Evolutionary conservation across 2,888 invertebrate species (phyloP).

Genomic region (Petrophora chlorosata): DNA sequence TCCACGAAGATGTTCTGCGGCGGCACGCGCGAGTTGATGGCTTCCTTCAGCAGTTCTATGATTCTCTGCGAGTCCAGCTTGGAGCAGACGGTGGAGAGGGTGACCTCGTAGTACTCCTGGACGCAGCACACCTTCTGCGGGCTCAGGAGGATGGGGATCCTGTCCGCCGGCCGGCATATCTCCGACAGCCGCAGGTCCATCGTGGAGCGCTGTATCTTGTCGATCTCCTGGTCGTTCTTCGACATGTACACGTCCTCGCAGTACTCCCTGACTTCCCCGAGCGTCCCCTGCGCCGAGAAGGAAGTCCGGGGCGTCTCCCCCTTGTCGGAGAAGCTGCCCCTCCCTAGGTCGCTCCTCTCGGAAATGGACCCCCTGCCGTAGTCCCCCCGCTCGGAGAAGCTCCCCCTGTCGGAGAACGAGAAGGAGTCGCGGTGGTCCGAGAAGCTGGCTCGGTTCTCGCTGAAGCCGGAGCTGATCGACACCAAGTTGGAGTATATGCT

Average conservation of each 20-base stretch:
- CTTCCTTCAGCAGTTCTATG: conserved; percentile 90
- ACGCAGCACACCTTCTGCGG: conserved; percentile 71
- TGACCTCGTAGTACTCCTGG: conserved; percentile 87
- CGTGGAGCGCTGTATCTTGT: conserved; percentile 71
- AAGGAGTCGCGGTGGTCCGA: conserved; percentile 77
- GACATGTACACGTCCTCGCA: conserved; percentile 72
- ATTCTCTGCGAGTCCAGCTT: conserved; percentile 91
- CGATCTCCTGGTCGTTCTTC: conserved; percentile 68
- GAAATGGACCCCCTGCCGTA: conserved; percentile 76
- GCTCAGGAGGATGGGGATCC: conserved; percentile 68
- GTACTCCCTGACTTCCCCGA: conserved; percentile 75
- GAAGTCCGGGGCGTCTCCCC: conserved; percentile 77
- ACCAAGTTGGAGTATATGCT: conserved; percentile 80
- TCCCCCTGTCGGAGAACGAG: conserved; percentile 76
- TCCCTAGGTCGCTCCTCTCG: conserved; percentile 81
- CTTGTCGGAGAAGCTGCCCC: conserved; percentile 73
- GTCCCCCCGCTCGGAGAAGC: conserved; percentile 76
- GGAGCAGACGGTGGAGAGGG: conserved; percentile 91
- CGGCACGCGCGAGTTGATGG: conserved; percentile 90
- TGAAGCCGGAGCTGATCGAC: conserved; percentile 85
- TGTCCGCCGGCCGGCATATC: conserved; percentile 64
- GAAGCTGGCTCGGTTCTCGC: conserved; percentile 80
- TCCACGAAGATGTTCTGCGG: conserved; percentile 83
- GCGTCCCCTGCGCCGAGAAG: conserved; percentile 71
- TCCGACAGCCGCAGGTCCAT: conserved; percentile 74